Base-by-base conservation (phyloP, 2,797 vertebrate species). In the Sebastes taczanowskii region DNA sequence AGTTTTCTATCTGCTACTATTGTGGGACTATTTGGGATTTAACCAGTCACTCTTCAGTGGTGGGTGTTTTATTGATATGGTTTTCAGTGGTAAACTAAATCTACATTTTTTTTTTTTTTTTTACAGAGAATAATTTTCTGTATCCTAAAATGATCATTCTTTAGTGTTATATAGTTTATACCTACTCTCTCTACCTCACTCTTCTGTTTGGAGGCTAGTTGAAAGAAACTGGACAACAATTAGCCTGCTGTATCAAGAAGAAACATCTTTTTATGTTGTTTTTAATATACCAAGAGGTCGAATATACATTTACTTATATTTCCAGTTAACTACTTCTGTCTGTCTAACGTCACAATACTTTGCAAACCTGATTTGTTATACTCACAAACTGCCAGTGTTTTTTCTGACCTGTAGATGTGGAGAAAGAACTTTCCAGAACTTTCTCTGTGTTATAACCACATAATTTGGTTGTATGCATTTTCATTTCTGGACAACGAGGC, bases 181-280 rank as follows among this genome's bases (percentile, higher is more conserved):
- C 7, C 14, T 35, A 9, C 25, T 46, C 6, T 35, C 5, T 18
- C 66, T 85, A 73, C 78, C 78, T 85, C 68, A 46, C 4, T 74
- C 3, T 64, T 75, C 7, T 68, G 23, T 46, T 53, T 22, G 20
- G 9, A 13, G 16, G 35, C 27, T 58, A 2, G 9, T n/a, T 59
- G 3, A 11, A 64, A 52, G 9, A 70, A 32, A 8, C 22, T 59
- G 52, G 25, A 34, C 32, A 66, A 29, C 14, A 10, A 1, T 46
- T 46, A 46, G 30, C 42, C 42, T 29, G n/a, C 18, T 23, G 1
- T 34, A 16, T 35, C 14, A 53, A 53, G 18, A 20, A 32, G 42
- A 16, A 49, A 49, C 18, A 6, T 7, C 1, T 42, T 55, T 65
- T 34, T 46, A 56, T 30, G 20, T 65, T 4, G 38, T 42, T 42